Evolutionary conservation across 1,140 invertebrate species (phyloP).

Genomic region (Drosophila suzukii): DNA sequence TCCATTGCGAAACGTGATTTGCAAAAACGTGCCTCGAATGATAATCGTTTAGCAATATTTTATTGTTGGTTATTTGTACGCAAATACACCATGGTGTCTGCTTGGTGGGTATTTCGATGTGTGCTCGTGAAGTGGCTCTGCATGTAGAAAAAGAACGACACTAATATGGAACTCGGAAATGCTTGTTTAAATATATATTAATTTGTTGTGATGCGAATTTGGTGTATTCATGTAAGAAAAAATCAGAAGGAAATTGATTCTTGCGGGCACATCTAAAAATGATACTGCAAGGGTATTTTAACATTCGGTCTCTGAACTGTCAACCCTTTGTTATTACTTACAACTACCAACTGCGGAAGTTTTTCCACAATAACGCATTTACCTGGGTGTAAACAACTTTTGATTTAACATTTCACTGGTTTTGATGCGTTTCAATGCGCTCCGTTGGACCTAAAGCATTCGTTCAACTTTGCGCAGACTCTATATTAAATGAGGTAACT

Average conservation of each 20-base stretch:
- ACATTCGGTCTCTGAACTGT: neutral
- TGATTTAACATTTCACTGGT: neutral
- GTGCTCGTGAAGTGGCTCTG: constrained; percentile 34
- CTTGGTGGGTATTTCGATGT: constrained; percentile 23
- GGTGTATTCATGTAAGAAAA: too few species aligned
- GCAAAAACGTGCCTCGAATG: constrained; percentile 63
- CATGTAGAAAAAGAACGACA: constrained; percentile 10
- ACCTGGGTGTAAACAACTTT: neutral
- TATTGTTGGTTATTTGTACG: constrained; percentile 13
- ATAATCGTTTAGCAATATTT: constrained; percentile 37
- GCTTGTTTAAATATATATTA: neutral
- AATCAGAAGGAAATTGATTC: too few species aligned
- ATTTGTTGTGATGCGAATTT: too few species aligned
- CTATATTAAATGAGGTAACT: neutral
- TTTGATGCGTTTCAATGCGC: too few species aligned
- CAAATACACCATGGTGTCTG: constrained; percentile 2
- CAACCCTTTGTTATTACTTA: constrained; percentile 1
- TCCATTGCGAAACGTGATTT: constrained; percentile 58
- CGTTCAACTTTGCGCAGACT: constrained; percentile 25
- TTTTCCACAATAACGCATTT: neutral
- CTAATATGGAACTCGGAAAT: neutral
- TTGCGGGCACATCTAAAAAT: neutral
- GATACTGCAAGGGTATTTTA: neutral
- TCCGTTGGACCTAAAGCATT: too few species aligned
- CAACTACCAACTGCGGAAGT: constrained; percentile 2